These are phyloP conservation scores for Procambarus clarkii DNA, from an alignment of 1,140 invertebrate genomes.

Conservation along the genomic window DNA sequence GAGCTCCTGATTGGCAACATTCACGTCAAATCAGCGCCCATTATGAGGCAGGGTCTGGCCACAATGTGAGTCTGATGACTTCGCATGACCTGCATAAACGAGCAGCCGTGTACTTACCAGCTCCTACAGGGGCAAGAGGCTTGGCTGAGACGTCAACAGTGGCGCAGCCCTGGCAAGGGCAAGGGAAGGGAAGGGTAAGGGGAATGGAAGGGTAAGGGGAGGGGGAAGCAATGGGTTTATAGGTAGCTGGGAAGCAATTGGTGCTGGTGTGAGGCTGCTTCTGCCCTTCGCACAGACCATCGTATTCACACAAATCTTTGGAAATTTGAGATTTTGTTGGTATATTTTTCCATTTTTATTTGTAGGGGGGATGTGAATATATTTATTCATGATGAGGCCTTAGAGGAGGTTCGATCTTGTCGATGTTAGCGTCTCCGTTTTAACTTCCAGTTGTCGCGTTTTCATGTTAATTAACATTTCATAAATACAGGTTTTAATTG, in stretches of 20 bases:
- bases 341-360: too few species aligned
- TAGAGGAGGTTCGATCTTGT: too few species aligned
- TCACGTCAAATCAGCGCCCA: slow-evolving; percentile 71
- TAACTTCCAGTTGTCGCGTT: too few species aligned
- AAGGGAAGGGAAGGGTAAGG: not conserved
- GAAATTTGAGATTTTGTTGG: too few species aligned
- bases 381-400: too few species aligned
- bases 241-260: not conserved
- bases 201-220: not conserved
- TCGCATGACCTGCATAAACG: slow-evolving; percentile 70
- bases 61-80: slow-evolving; percentile 70
- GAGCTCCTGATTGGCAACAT: slow-evolving; percentile 69
- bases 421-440: too few species aligned
- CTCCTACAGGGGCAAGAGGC: slow-evolving; percentile 38
- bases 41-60: slow-evolving; percentile 64
- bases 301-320: too few species aligned
- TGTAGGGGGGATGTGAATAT: too few species aligned
- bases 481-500: too few species aligned
- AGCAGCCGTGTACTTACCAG: slow-evolving; percentile 52
- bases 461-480: too few species aligned
- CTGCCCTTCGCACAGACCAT: too few species aligned
- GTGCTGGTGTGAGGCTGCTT: not conserved
- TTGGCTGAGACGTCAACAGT: slow-evolving; percentile 18
- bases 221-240: not conserved
- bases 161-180: not conserved